Evolutionary conservation across 2,797 vertebrate species (phyloP), one percentile per base, ranked within the genome.

Genomic region (Austrolebias charrua): DNA sequence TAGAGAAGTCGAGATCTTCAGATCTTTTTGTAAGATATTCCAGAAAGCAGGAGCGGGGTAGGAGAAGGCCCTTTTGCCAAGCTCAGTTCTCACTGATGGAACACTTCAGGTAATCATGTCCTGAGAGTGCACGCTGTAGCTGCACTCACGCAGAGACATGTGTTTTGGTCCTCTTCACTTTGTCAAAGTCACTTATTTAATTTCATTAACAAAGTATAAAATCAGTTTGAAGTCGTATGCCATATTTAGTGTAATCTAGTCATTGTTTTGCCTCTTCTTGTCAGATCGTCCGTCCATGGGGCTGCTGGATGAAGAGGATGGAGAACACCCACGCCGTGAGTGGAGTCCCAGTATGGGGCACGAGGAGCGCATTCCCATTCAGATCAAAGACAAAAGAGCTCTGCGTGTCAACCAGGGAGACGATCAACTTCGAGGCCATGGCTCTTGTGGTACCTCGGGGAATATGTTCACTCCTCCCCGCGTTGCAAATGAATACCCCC

Each of bases 331-430:
- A 1, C 81, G 90, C 0, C 87, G 90, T 0, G 90, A 90, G 73
- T 92, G 90, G 90, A 92, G 90, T 71, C 90, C 90, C 66, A 92
- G 90, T 74, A 92, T 92, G 90, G 90, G 90, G 0, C 90, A 92
- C 0, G 89, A 90, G 40, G 90, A 92, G 68, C 90, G 90, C 2
- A 84, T 92, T 56, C 90, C 90, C 2, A 81, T 91, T 52, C 89
- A 86, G 72, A 80, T 90, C 24, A 92, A 92, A 71, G 90, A 92
- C 29, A 92, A 92, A 45, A 70, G 87, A 54, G 90, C 91, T 33
- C 71, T 84, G 16, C 75, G 86, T 0, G 5, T 71, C 62, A 87
- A 69, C 66, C 90, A 78, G 58, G 90, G 70, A n/a, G 86, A 88
- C 0, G 81, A 89, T 6, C 88, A 89, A 51, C 86, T 90, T 5